Percentiles rank a stretch among this genome's conserved stretches.
These are phyloP conservation scores for Lottia gigantea DNA, from an alignment of 2,888 invertebrate genomes.

Conservation along the genomic window DNA sequence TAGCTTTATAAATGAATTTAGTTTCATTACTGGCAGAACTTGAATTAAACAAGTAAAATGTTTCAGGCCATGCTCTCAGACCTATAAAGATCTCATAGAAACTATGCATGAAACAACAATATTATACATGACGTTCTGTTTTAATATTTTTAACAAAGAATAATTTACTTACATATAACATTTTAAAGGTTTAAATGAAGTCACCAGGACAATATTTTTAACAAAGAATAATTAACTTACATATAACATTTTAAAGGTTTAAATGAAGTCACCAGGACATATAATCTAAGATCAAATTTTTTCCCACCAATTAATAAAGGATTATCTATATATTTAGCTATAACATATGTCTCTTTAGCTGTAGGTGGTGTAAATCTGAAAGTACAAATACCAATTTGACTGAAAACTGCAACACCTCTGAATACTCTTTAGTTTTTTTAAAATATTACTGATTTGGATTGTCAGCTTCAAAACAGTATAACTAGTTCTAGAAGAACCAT, in stretches of 20 bases:
- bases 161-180: slow-evolving; percentile 76
- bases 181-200: slow-evolving; percentile 91
- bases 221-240: slow-evolving; percentile 49
- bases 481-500: too few species aligned
- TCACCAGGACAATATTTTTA: slow-evolving; percentile 78
- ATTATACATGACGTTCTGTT: too few species aligned
- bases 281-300: slow-evolving; percentile 92
- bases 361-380: slow-evolving; percentile 52
- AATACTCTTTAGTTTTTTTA: too few species aligned
- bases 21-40: too few species aligned
- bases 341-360: slow-evolving; percentile 78
- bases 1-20: too few species aligned
- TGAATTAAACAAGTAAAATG: too few species aligned
- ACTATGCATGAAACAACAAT: too few species aligned
- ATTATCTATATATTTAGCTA: slow-evolving; percentile 96
- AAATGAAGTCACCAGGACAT: slow-evolving; percentile 92
- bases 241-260: slow-evolving; percentile 89
- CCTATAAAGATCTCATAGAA: too few species aligned
- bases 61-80: too few species aligned
- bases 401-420: too few species aligned
- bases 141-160: not conserved
- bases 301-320: slow-evolving; percentile 94
- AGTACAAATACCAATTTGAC: not conserved
- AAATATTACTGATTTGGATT: too few species aligned
- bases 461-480: too few species aligned